A percentile compares a stretch with the other conserved stretches of the same genome.
These are phyloP conservation scores for Conopomorpha cramerella DNA, from an alignment of 1,140 invertebrate genomes.

Conservation along the genomic window DNA sequence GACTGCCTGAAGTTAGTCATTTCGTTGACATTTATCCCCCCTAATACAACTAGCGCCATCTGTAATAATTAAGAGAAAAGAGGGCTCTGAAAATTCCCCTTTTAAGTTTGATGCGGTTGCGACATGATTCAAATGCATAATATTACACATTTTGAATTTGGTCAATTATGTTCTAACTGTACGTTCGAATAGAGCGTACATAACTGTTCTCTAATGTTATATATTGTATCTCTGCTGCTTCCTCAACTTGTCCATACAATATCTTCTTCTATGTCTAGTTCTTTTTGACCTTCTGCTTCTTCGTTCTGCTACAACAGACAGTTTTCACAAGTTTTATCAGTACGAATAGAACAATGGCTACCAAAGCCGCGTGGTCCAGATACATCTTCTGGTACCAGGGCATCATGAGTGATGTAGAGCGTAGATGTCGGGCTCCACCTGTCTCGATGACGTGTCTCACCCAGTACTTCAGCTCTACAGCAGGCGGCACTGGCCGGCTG, in stretches of 20 bases:
- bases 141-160: too few species aligned
- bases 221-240: too few species aligned
- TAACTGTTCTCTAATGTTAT: too few species aligned
- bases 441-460: slow-evolving; percentile 19
- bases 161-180: too few species aligned
- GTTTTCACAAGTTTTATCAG: background rate
- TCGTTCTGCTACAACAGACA: background rate
- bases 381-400: slow-evolving; percentile 22
- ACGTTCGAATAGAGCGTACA: too few species aligned
- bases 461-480: slow-evolving; percentile 18
- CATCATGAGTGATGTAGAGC: slow-evolving; percentile 43
- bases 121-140: too few species aligned
- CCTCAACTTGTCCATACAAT: background rate
- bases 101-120: too few species aligned
- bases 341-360: background rate
- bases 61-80: too few species aligned
- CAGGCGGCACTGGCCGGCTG: slow-evolving; percentile 10
- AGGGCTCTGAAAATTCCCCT: too few species aligned
- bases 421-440: slow-evolving; percentile 47
- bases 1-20: too few species aligned
- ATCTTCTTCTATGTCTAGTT: background rate
- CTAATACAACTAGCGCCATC: too few species aligned
- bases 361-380: slow-evolving; percentile 10
- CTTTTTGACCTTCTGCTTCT: background rate
- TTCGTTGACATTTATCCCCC: too few species aligned